A percentile compares a stretch with the other conserved stretches of the same genome.
phyloP scores from a whole-genome alignment of 2,113 vertebrate genomes.

The Psittacula cyanocephala region DNA sequence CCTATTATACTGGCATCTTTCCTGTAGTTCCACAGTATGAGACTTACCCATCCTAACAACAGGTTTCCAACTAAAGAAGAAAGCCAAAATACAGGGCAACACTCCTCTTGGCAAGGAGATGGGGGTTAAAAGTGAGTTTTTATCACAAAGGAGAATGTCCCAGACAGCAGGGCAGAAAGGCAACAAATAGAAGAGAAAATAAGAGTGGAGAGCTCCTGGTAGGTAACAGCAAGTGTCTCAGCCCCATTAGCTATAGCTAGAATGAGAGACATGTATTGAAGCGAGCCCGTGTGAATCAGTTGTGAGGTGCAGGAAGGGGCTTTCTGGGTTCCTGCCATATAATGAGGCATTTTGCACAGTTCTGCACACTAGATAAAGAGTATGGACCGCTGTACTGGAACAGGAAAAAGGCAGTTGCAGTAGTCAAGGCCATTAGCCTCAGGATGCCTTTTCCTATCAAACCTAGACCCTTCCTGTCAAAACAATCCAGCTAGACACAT shows the following conservation, averaged over 20 bases:
- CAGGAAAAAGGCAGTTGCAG: background rate
- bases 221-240: background rate
- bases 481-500: background rate
- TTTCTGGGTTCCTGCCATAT: background rate
- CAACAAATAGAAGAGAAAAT: background rate
- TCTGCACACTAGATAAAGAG: background rate
- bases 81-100: background rate
- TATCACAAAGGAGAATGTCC: background rate
- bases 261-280: background rate
- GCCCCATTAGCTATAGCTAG: background rate
- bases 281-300: background rate
- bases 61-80: background rate
- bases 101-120: background rate
- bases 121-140: background rate
- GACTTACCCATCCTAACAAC: background rate
- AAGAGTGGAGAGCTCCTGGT: background rate
- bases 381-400: background rate
- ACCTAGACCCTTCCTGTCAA: background rate
- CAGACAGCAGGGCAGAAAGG: background rate
- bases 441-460: background rate
- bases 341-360: background rate
- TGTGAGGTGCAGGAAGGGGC: background rate
- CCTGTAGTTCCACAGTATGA: background rate
- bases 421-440: background rate
- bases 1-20: background rate